Percentiles rank a stretch among this genome's conserved stretches.
These are phyloP conservation scores for Chionomys nivalis DNA, from an alignment of 2,113 vertebrate genomes.

Conservation along the genomic window DNA sequence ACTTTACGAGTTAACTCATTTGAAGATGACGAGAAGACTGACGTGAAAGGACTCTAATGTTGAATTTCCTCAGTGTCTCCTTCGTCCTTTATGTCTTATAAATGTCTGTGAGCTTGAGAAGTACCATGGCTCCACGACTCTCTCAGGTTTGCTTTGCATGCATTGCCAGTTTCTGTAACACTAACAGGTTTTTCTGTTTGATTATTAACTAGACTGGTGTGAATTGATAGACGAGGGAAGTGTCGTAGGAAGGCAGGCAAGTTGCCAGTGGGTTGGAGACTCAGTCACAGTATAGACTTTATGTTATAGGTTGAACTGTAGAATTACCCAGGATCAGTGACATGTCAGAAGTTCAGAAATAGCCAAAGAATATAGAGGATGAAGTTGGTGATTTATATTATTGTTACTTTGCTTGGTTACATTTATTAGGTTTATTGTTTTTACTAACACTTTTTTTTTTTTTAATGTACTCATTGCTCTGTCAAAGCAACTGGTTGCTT, in stretches of 20 bases:
- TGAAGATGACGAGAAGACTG: not conserved
- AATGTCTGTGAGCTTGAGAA: not conserved
- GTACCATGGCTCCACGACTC: not conserved
- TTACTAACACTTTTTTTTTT: conserved; percentile 20
- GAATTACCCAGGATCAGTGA: not conserved
- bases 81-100: not conserved
- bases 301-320: not conserved
- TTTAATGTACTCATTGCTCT: not conserved
- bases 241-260: not conserved
- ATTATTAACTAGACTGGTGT: not conserved
- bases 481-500: not conserved
- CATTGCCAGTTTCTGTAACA: not conserved
- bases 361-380: not conserved
- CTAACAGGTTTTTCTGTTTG: not conserved
- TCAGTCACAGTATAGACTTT: conserved; percentile 7
- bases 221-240: not conserved
- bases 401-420: not conserved
- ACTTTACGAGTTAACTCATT: not conserved
- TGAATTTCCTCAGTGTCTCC: not conserved
- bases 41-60: not conserved
- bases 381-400: not conserved
- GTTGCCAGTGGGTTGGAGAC: not conserved
- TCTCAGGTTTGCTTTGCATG: not conserved
- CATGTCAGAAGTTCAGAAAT: conserved; percentile 1
- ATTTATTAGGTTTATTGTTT: not conserved